Evolutionary conservation across 2,888 invertebrate species (phyloP).

Genomic region (Oasisia sp.): DNA sequence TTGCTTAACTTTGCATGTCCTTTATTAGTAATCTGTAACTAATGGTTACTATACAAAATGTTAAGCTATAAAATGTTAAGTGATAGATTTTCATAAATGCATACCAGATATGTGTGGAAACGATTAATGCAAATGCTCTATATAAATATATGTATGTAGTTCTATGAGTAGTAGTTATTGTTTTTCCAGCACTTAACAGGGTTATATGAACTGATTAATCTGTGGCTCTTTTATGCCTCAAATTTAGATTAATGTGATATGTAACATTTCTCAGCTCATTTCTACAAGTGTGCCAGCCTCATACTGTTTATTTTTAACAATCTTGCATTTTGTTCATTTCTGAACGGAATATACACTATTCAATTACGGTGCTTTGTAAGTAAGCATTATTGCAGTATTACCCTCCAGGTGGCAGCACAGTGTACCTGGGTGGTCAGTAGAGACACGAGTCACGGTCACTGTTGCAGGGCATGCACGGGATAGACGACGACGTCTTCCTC

Average conservation of each 20-base stretch:
- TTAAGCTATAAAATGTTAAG: background rate
- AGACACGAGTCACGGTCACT: background rate
- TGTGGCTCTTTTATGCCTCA: too few relatives aligned
- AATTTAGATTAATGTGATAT: too few relatives aligned
- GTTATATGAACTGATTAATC: too few relatives aligned
- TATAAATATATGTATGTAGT: too few relatives aligned
- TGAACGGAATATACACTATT: too few relatives aligned
- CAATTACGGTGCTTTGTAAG: background rate
- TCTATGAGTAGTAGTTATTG: too few relatives aligned
- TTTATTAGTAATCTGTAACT: background rate
- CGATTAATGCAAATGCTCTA: too few relatives aligned
- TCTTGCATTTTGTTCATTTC: too few relatives aligned
- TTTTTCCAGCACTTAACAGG: too few relatives aligned
- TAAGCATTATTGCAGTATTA: background rate
- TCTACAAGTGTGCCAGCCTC: too few relatives aligned
- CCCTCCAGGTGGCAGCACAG: background rate
- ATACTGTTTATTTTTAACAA: too few relatives aligned
- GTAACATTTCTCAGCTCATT: too few relatives aligned
- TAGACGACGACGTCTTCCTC: conserved; percentile 84
- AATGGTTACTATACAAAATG: background rate
- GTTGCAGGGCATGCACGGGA: conserved; percentile 81
- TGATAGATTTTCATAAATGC: background rate
- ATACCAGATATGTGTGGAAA: background rate
- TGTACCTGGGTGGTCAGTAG: background rate
- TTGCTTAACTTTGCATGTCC: background rate